Conservation (phyloP, 2,888 invertebrate species). For the Acanthosoma haemorrhoidale region DNA sequence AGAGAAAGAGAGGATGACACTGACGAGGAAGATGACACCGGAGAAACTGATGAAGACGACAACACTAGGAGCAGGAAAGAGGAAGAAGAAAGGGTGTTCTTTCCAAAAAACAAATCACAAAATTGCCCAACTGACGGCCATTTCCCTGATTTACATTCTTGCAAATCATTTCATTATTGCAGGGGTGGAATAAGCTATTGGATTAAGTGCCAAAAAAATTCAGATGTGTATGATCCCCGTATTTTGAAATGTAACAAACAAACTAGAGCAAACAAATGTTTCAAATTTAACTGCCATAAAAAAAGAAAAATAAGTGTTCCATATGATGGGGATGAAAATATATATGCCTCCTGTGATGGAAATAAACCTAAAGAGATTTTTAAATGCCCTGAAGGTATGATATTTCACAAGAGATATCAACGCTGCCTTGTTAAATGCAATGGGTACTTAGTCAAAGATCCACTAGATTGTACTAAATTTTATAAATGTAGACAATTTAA, state of each 20-base stretch:
- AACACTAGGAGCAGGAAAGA: neutral
- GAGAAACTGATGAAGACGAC: neutral
- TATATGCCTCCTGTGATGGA: conserved; percentile 6
- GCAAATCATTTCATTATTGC: conserved; percentile 8
- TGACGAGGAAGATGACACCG: neutral
- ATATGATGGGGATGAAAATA: neutral
- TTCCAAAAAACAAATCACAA: neutral
- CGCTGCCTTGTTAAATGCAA: neutral
- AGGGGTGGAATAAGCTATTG: neutral
- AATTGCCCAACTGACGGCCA: conserved; percentile 21
- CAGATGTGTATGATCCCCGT: neutral
- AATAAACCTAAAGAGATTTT: neutral
- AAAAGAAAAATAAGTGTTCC: neutral
- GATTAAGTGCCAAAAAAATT: neutral
- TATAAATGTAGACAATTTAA: neutral
- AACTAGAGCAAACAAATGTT: neutral
- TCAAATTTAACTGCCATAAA: neutral
- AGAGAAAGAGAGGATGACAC: neutral
- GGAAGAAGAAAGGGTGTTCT: neutral
- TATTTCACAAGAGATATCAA: neutral
- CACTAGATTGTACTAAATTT: conserved; percentile 9
- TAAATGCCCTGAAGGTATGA: neutral
- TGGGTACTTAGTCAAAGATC: neutral
- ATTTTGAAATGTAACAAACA: neutral
- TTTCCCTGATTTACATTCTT: conserved; percentile 20